A percentile compares a stretch with the other conserved stretches of the same genome.
phyloP scores from a whole-genome alignment of 2,113 vertebrate species.

The Pimephales promelas region DNA sequence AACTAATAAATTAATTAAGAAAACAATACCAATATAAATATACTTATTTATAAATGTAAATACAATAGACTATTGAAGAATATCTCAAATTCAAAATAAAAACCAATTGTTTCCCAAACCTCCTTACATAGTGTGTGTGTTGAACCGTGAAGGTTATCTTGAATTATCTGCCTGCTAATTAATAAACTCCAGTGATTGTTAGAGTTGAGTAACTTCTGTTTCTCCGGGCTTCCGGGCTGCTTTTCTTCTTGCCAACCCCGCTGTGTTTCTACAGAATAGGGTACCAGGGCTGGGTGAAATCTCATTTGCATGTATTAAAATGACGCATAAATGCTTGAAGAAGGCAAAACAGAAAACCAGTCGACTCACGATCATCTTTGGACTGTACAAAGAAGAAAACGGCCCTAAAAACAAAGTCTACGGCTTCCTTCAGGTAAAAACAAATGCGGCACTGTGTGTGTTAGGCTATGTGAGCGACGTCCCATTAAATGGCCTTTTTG shows the following conservation, averaged over 20 bases:
- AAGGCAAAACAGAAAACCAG: constrained; percentile 30
- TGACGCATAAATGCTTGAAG: constrained; percentile 72
- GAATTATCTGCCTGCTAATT: constrained; percentile 1
- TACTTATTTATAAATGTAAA: background rate
- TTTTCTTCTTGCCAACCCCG: background rate
- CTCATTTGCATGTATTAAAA: constrained; percentile 83
- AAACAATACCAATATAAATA: background rate
- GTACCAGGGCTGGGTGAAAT: constrained; percentile 70
- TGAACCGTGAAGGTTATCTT: background rate
- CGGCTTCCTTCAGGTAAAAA: background rate
- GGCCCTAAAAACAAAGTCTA: background rate
- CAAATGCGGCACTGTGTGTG: background rate
- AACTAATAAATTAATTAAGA: background rate
- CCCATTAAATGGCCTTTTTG: constrained; percentile 25
- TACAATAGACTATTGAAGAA: background rate
- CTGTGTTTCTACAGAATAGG: constrained; percentile 43
- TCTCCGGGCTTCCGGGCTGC: background rate
- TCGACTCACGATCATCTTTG: background rate
- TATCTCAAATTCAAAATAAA: background rate
- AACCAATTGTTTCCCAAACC: background rate
- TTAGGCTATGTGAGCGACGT: background rate
- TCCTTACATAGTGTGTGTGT: background rate
- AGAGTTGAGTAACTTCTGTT: background rate
- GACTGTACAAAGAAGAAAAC: constrained; percentile 43
- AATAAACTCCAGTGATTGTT: background rate